Conservation (phyloP, 1,140 invertebrate species). For the Aporrectodea caliginosa region DNA sequence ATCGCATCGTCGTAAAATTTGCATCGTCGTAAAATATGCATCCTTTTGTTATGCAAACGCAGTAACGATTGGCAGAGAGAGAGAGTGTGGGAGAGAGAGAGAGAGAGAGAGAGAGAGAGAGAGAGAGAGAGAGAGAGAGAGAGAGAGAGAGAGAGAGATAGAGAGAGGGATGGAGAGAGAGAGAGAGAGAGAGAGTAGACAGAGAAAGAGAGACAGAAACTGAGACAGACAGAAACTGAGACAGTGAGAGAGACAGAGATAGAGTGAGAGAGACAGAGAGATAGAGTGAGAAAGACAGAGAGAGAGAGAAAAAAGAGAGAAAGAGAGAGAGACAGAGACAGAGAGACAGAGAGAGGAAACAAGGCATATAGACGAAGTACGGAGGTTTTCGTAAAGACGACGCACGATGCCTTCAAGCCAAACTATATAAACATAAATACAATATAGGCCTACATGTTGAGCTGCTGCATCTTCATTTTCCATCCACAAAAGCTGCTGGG, state of each 20-base stretch:
- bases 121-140: background rate
- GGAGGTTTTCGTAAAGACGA: background rate
- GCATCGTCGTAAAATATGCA: no score
- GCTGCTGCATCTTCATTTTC: background rate
- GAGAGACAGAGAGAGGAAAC: background rate
- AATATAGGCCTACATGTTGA: background rate
- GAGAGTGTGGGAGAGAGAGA: background rate
- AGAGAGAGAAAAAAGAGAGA: background rate
- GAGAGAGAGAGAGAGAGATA: background rate
- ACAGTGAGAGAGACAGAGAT: background rate
- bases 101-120: background rate
- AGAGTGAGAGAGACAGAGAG: background rate
- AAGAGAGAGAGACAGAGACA: background rate
- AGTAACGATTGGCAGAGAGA: background rate
- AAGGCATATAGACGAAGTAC: background rate
- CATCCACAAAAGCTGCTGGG: background rate
- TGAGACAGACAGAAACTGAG: background rate
- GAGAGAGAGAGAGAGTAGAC: background rate
- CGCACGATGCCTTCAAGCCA: background rate
- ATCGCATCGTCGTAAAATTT: no score
- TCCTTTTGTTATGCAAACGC: no score
- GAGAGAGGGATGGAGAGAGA: background rate
- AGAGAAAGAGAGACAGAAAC: background rate
- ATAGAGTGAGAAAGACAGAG: background rate
- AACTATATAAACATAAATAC: background rate